These are phyloP conservation scores for Scolanthus callimorphus DNA, from an alignment of 92 coral and sea anemone genomes.

Conservation along the genomic window DNA sequence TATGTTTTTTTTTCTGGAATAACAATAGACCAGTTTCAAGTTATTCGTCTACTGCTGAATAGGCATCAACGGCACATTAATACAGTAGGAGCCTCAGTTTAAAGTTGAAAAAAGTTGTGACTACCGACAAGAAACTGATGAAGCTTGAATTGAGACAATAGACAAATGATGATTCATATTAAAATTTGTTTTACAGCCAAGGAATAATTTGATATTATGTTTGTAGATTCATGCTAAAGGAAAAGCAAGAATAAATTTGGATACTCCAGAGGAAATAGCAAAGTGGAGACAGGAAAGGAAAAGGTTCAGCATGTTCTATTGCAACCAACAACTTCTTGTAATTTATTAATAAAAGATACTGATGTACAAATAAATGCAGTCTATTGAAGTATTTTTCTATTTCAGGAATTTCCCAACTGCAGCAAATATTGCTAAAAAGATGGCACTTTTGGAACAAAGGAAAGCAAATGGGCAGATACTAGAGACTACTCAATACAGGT, in stretches of 20 bases:
- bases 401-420: conserved; percentile 83
- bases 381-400: too few species aligned
- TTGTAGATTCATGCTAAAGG: conserved; percentile 66
- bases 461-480: conserved; percentile 65
- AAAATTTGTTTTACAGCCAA: not conserved
- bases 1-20: too few species aligned
- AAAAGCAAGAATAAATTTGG: conserved; percentile 62
- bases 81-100: too few species aligned
- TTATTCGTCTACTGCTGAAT: too few species aligned
- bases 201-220: not conserved
- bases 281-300: conserved; percentile 91
- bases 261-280: conserved; percentile 87
- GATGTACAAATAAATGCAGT: not conserved
- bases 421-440: conserved; percentile 67
- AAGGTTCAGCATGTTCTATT: too few species aligned
- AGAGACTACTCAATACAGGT: conserved; percentile 67
- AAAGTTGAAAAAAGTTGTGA: too few species aligned
- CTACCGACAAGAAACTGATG: too few species aligned
- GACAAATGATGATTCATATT: not conserved
- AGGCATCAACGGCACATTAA: too few species aligned
- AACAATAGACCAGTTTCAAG: too few species aligned
- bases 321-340: too few species aligned
- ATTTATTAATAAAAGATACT: too few species aligned
- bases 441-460: conserved; percentile 56
- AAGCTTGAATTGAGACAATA: too few species aligned